A percentile compares a stretch with the other conserved stretches of the same genome.
These are phyloP conservation scores for Psittacus erithacus DNA, from an alignment of 2,113 vertebrate genomes.

Conservation along the genomic window DNA sequence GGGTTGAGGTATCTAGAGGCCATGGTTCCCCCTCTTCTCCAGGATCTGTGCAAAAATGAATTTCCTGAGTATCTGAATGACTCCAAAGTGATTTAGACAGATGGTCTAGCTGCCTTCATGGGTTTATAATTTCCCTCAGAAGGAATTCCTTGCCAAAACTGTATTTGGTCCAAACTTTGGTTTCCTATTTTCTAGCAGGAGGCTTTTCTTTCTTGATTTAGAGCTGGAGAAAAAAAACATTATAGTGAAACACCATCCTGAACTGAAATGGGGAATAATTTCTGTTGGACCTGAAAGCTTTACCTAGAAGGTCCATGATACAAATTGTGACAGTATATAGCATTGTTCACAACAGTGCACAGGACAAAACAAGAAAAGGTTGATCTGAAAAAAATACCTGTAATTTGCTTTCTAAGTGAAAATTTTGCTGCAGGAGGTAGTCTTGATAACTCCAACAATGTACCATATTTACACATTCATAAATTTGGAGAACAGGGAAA, in stretches of 20 bases:
- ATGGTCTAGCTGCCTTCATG: conserved; percentile 21
- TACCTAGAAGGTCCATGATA: not conserved
- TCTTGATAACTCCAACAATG: not conserved
- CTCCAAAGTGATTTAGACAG: conserved; percentile 35
- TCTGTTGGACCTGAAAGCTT: not conserved
- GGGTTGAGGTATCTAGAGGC: not conserved
- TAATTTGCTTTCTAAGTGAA: not conserved
- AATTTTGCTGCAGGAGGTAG: not conserved
- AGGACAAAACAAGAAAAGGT: not conserved
- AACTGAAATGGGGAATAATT: not conserved
- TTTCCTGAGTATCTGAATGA: conserved; percentile 35
- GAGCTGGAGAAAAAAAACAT: not conserved
- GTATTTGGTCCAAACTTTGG: conserved; percentile 42
- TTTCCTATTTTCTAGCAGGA: conserved; percentile 31
- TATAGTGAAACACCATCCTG: not conserved
- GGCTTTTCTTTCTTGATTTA: conserved; percentile 29
- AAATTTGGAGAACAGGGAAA: not conserved
- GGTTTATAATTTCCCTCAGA: conserved; percentile 39
- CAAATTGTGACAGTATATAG: not conserved
- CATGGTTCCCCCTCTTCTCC: conserved; percentile 6
- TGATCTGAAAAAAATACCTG: not conserved
- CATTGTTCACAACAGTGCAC: not conserved
- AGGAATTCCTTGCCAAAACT: not conserved
- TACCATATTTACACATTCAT: not conserved
- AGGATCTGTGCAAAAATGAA: conserved; percentile 10